Evolutionary conservation across 1,140 invertebrate species (phyloP).

Genomic region (Lucilia sericata): DNA sequence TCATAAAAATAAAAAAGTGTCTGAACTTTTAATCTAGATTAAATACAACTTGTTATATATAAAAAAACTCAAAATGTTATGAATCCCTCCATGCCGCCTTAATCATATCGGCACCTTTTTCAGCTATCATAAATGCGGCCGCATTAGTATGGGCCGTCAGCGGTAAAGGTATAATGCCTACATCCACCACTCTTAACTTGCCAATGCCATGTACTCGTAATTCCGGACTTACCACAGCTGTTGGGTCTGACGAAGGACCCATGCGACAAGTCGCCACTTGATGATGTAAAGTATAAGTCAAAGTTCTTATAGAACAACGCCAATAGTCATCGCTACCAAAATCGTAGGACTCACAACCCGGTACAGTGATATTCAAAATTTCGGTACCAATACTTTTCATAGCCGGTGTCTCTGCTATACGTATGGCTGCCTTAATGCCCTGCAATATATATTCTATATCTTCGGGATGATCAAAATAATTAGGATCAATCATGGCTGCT

Average conservation of each 20-base stretch:
- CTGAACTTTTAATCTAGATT: too few relatives aligned
- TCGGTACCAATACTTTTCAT: constrained; percentile 70
- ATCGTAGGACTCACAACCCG: constrained; percentile 71
- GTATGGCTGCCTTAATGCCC: constrained; percentile 75
- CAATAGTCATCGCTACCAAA: constrained; percentile 79
- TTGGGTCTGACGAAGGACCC: constrained; percentile 76
- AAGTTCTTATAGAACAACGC: constrained; percentile 76
- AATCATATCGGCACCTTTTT: constrained; percentile 88
- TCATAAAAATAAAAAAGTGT: too few relatives aligned
- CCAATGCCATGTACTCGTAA: constrained; percentile 79
- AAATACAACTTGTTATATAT: too few relatives aligned
- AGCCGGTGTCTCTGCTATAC: constrained; percentile 72
- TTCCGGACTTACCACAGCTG: constrained; percentile 80
- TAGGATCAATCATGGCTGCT: constrained; percentile 80
- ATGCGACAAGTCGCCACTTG: constrained; percentile 82
- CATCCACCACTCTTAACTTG: constrained; percentile 80
- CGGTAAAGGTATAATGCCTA: constrained; percentile 80
- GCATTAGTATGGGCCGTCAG: constrained; percentile 81
- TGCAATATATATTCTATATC: constrained; percentile 78
- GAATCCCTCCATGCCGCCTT: constrained; percentile 71
- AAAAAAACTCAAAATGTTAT: not conserved
- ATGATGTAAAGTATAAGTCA: constrained; percentile 78
- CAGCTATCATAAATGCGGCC: constrained; percentile 86
- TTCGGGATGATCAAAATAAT: constrained; percentile 75
- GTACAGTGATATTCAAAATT: constrained; percentile 72